Evolutionary conservation across 2,888 invertebrate genomes (phyloP).

Genomic region (Eupithecia vulgata): DNA sequence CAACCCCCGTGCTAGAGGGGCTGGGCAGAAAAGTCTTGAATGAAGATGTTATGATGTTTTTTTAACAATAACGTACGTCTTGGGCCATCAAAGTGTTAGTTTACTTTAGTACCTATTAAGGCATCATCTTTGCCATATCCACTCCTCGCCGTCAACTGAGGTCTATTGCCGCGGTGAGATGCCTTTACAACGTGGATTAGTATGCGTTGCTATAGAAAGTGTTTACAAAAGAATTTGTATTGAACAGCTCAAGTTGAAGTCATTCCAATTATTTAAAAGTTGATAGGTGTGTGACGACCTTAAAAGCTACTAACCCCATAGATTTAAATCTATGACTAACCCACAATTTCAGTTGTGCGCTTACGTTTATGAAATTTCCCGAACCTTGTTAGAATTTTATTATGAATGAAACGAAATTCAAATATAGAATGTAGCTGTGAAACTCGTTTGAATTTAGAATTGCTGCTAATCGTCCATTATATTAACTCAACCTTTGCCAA

Average conservation of each 20-base stretch:
- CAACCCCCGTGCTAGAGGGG: too few species aligned
- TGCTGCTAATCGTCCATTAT: conserved; percentile 9
- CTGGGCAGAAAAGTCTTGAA: too few species aligned
- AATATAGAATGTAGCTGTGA: conserved; percentile 1
- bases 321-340: too few species aligned
- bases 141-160: not conserved
- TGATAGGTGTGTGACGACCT: not conserved
- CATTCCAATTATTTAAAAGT: not conserved
- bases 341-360: not conserved
- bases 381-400: not conserved
- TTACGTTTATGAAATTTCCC: not conserved
- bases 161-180: not conserved
- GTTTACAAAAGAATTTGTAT: not conserved
- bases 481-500: not conserved
- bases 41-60: too few species aligned
- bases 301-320: not conserved
- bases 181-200: not conserved
- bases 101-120: too few species aligned
- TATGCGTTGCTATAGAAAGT: not conserved
- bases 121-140: not conserved
- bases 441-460: conserved; percentile 23
- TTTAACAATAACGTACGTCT: too few species aligned
- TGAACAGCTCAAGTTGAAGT: not conserved
- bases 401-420: conserved; percentile 9
- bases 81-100: too few species aligned